Evolutionary conservation across 2,113 vertebrate genomes (phyloP), one percentile per base, ranked within the genome.

Genomic region (Bujurquina vittata): DNA sequence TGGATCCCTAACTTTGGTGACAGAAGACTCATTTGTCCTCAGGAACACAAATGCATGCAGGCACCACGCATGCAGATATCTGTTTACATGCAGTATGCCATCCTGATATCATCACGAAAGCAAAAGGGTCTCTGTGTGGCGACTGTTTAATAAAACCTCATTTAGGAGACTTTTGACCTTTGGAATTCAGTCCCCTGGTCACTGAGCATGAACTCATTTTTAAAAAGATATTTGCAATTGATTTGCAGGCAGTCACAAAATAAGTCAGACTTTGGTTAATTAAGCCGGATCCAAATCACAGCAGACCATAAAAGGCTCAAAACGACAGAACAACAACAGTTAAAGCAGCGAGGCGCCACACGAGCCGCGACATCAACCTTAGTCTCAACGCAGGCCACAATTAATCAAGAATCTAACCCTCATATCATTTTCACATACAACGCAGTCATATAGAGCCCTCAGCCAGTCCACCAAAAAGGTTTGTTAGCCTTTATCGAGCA

Each of bases 311-410:
- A 40, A 37, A 40, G n/a, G 40, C 61, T 1, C 6, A 14, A 31
- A 63, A 63, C 37, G 60, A 62, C 33, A 63, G n/a, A 14, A 15
- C 52, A 55, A 10, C 52, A n/a, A 10, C 37, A 33, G 33, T 7
- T 33, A 46, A 67, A 67, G 63, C 63, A 49, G 40, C 63, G 12
- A 49, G 43, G 14, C 14, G 5, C 43, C 14, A 49, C 5, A 49
- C 8, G 43, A 23, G 37, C 1, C 0, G 12, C 3, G 4, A 3
- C 1, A 1, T 10, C n/a, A 18, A 18, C 2, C 15, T 15, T 1
- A 1, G 37, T 67, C 10, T 67, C 43, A 67, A 4, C 10, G 40
- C 40, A 18, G 40, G 63, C 46, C 40, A 1, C 1, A 1, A 0
- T 46, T 18, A 67, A 1, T 67, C 2, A 26, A 26, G 26, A 67